Evolutionary conservation across 2,888 invertebrate species (phyloP).

Genomic region (Cheiracanthium punctorium): DNA sequence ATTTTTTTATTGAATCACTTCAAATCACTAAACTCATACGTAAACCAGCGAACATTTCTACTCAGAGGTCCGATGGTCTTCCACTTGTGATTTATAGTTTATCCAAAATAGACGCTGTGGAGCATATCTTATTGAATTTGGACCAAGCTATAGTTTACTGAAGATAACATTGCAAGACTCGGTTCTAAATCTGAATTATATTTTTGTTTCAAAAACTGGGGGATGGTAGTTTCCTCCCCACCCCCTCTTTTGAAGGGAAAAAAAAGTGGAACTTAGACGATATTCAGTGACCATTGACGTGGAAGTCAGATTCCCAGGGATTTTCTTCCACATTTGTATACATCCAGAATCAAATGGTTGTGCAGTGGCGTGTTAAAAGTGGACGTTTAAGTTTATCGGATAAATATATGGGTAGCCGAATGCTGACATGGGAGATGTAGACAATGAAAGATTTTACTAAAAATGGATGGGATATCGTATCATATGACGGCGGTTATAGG

Average conservation of each 20-base stretch:
- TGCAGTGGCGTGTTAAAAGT: conserved; percentile 57
- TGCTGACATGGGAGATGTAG: conserved; percentile 24
- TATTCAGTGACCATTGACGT: conserved; percentile 1
- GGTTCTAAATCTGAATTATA: not conserved
- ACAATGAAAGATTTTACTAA: not conserved
- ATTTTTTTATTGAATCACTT: no score
- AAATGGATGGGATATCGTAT: not conserved
- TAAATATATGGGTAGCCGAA: conserved; percentile 36
- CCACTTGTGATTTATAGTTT: conserved; percentile 8
- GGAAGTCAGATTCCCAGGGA: not conserved
- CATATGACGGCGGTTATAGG: not conserved
- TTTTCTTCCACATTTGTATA: conserved; percentile 10
- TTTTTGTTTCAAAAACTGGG: not conserved
- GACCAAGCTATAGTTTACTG: not conserved
- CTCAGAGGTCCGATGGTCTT: not conserved
- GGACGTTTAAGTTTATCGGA: conserved; percentile 47
- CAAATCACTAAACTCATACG: no score
- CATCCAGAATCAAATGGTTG: conserved; percentile 15
- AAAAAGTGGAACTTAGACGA: not conserved
- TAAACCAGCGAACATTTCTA: not conserved
- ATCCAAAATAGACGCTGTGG: not conserved
- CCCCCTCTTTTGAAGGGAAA: no score
- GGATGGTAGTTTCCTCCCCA: not conserved
- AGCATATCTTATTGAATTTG: conserved; percentile 4
- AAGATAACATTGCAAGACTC: conserved; percentile 1